These are phyloP conservation scores for Drosophila teissieri DNA, from an alignment of 1,140 invertebrate species.

Conservation along the genomic window DNA sequence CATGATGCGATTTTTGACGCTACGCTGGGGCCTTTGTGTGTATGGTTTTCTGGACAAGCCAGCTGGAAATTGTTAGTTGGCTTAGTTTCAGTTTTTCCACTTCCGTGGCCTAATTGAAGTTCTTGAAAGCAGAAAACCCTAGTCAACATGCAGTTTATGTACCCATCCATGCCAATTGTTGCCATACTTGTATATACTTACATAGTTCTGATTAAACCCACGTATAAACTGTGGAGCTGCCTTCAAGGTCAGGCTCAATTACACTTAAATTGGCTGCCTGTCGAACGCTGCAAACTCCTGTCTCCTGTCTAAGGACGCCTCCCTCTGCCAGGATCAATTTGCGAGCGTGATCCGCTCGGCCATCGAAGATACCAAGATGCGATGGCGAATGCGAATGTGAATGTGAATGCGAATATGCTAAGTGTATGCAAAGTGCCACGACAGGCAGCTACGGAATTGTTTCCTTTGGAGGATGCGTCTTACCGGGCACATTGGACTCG, in stretches of 20 bases:
- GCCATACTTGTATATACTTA: neutral
- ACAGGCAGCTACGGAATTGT: slow-evolving; percentile 41
- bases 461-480: slow-evolving; percentile 11
- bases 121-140: no score
- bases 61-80: neutral
- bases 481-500: neutral
- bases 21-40: neutral
- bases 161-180: no score
- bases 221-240: neutral
- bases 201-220: neutral
- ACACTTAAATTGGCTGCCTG: slow-evolving; percentile 17
- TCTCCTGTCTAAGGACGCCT: neutral
- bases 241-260: slow-evolving; percentile 6
- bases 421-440: slow-evolving; percentile 45
- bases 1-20: neutral
- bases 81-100: neutral
- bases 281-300: no score
- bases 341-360: neutral
- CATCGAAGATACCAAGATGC: slow-evolving; percentile 9
- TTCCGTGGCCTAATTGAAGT: no score
- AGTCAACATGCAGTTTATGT: no score
- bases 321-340: neutral
- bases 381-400: neutral
- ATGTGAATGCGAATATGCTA: slow-evolving; percentile 28
- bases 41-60: neutral